phyloP scores from a whole-genome alignment of 1,140 invertebrate genomes.

The Conus ventricosus region DNA sequence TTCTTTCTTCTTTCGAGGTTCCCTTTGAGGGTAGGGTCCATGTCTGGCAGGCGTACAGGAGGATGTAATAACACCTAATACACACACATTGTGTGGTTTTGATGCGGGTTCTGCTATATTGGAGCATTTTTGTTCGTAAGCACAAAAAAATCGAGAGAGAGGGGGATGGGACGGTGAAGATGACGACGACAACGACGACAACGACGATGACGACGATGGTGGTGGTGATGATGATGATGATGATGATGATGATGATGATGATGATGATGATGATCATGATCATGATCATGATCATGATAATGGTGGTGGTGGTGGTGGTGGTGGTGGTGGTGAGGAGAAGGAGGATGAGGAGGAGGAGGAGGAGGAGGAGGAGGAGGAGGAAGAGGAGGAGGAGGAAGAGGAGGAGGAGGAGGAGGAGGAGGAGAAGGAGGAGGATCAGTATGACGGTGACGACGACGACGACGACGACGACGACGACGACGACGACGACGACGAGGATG shows the following conservation, averaged over 20 bases:
- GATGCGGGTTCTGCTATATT: too few species aligned
- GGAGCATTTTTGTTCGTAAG: too few species aligned
- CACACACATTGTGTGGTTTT: too few species aligned
- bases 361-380: neutral
- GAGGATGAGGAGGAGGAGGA: too few species aligned
- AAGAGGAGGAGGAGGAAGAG: neutral
- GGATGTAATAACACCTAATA: too few species aligned
- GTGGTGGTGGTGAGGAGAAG: too few species aligned
- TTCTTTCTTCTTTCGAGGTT: too few species aligned
- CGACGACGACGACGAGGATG: neutral
- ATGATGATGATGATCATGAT: constrained; percentile 3
- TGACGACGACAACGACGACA: neutral
- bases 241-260: neutral
- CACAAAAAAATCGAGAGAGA: too few species aligned
- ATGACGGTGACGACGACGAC: neutral
- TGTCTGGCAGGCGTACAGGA: too few species aligned
- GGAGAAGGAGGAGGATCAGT: too few species aligned
- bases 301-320: constrained; percentile 10
- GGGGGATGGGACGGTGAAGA: neutral
- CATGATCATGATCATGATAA: neutral
- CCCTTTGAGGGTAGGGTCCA: too few species aligned
- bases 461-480: neutral
- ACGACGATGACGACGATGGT: neutral
- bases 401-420: neutral
- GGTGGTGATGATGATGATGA: neutral